Percentiles rank a stretch among this genome's conserved stretches.
Evolutionary conservation across 2,888 invertebrate genomes (phyloP).

Genomic region (Taenaris catops): DNA sequence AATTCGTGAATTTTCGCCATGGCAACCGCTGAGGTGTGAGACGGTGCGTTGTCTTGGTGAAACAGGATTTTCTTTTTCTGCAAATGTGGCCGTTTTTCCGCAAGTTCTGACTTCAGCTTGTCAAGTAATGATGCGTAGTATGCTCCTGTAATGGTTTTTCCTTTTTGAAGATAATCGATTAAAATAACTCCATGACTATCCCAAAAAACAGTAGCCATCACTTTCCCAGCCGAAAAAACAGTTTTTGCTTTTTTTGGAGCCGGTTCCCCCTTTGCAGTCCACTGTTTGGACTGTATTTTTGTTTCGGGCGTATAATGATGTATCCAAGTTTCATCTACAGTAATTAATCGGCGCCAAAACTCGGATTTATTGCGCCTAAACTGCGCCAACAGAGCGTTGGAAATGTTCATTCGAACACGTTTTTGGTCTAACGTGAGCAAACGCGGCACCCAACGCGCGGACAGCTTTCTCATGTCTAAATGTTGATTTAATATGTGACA

Average conservation of each 20-base stretch:
- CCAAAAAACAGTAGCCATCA: conserved; percentile 11
- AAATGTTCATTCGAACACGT: conserved; percentile 2
- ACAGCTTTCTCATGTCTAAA: conserved; percentile 15
- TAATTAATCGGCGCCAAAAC: not conserved
- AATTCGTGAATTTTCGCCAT: conserved; percentile 25
- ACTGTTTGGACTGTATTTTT: conserved; percentile 20
- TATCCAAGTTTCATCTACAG: conserved; percentile 12
- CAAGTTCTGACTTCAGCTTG: conserved; percentile 9
- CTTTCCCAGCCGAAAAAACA: conserved; percentile 6
- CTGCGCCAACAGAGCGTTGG: conserved; percentile 2
- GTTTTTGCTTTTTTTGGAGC: conserved; percentile 17
- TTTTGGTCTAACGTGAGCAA: conserved; percentile 11
- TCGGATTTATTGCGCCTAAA: no score
- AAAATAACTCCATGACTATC: conserved; percentile 7
- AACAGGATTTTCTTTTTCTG: conserved; percentile 3
- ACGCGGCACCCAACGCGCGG: conserved; percentile 7
- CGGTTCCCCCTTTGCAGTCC: conserved; percentile 13
- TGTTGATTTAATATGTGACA: no score
- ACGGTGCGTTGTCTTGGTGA: conserved; percentile 23
- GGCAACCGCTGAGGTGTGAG: conserved; percentile 23
- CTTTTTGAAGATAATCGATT: conserved; percentile 8
- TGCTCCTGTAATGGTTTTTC: conserved; percentile 4
- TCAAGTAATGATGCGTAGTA: conserved; percentile 14
- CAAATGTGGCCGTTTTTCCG: conserved; percentile 14
- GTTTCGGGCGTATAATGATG: conserved; percentile 14